Evolutionary conservation across 2,888 invertebrate genomes (phyloP), one percentile per base, ranked within the genome.

Genomic region (Nemotelus pantherinus): DNA sequence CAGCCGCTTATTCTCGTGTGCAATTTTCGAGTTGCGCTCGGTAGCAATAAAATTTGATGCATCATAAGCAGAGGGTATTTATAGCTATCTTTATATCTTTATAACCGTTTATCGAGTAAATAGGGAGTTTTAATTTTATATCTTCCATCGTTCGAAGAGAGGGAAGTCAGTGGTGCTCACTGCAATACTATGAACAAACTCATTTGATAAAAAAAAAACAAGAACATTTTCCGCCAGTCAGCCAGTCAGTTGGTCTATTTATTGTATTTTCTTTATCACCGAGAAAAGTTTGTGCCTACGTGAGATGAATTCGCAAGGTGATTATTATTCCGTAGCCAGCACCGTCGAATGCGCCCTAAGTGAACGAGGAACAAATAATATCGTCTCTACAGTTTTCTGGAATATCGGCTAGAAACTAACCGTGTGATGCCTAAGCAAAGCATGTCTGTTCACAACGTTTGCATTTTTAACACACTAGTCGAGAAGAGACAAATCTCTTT

Each of bases 341-440:
- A 10, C 5, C n/a, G 3, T 47, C 45, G 25, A 50, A 44, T 68
- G 53, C 53, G 68, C 53, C 39, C 50, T 68, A 39, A 68, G 68
- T 41, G 53, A n/a, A 68, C 68, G 48, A 68, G 53, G 44, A 50
- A 25, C 25, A 25, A 25, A 68, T 68, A 50, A n/a, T 41, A 50
- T 9, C 50, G 48, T 68, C 48, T 68, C 68, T 39, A 50, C 68
- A 68, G 68, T 68, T 68, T 68, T 68, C 65, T 68, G 53, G 53
- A 39, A 68, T 68, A 68, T 68, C 68, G 68, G 68, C 68, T 68
- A 68, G 68, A 68, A 68, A 68, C 68, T 68, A 68, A 50, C 68
- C 68, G 68, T 68, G 53, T 50, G 53, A 68, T 68, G 68, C 68
- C 68, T 68, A 68, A 68, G 41, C 68, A 68, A 68, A 68, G 41